Conservation (phyloP, 2,797 vertebrate genomes). For the Acrossocheilus wenchowensis region DNA sequence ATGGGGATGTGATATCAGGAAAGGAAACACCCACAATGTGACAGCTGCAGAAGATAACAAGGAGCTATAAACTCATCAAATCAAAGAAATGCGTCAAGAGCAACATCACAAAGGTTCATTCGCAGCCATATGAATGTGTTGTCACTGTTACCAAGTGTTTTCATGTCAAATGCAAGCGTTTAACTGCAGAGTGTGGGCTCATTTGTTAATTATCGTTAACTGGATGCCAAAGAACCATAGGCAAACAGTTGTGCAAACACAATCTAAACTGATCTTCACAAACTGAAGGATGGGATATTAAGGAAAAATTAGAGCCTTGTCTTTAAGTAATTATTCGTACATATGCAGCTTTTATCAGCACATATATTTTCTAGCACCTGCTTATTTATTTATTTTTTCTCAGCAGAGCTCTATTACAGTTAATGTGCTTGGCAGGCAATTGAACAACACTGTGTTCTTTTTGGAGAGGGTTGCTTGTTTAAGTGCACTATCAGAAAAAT, state of each 20-base stretch:
- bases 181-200: conserved; percentile 3
- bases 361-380: conserved; percentile 32
- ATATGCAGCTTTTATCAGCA: conserved; percentile 11
- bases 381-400: not conserved
- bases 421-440: conserved; percentile 16
- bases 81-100: conserved; percentile 21
- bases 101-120: conserved; percentile 39
- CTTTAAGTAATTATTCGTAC: conserved; percentile 36
- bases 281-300: conserved; percentile 2
- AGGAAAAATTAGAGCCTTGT: not conserved
- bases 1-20: conserved; percentile 21
- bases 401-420: conserved; percentile 12
- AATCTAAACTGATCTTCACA: not conserved
- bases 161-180: conserved; percentile 15
- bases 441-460: conserved; percentile 1
- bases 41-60: conserved; percentile 45
- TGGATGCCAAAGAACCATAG: conserved; percentile 2
- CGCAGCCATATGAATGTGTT: conserved; percentile 10
- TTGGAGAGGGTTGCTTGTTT: conserved; percentile 31
- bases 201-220: conserved; percentile 10
- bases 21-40: conserved; percentile 42
- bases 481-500: conserved; percentile 47
- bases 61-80: conserved; percentile 45
- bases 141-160: conserved; percentile 11
- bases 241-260: not conserved